Conservation (phyloP, 2,113 vertebrate species). For the Perccottus glenii region DNA sequence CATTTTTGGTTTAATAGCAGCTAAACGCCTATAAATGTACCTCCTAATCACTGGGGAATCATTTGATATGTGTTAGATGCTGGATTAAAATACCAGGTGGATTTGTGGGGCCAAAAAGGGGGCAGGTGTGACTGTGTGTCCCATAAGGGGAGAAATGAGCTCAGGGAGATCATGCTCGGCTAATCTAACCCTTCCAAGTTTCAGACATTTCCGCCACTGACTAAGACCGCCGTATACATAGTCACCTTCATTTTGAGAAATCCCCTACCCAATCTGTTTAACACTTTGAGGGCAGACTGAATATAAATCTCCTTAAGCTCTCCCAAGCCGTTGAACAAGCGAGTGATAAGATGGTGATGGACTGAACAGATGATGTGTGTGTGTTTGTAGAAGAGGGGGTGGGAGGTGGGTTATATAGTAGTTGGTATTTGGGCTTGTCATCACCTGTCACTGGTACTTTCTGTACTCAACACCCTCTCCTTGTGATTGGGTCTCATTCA, state of each 20-base stretch:
- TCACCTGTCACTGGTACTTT: not conserved
- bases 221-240: slow-evolving; percentile 23
- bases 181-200: slow-evolving; percentile 63
- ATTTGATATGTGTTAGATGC: slow-evolving; percentile 57
- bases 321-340: slow-evolving; percentile 64
- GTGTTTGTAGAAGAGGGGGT: slow-evolving; percentile 30
- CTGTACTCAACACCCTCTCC: not conserved
- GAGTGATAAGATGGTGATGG: slow-evolving; percentile 61
- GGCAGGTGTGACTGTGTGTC: slow-evolving; percentile 13
- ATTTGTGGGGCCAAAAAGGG: slow-evolving; percentile 17
- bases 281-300: slow-evolving; percentile 76
- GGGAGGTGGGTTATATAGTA: not conserved
- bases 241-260: slow-evolving; percentile 38
- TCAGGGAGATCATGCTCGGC: slow-evolving; percentile 65
- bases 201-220: slow-evolving; percentile 58
- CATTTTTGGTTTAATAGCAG: not conserved
- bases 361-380: slow-evolving; percentile 58
- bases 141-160: slow-evolving; percentile 68
- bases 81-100: slow-evolving; percentile 54
- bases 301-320: slow-evolving; percentile 76
- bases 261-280: slow-evolving; percentile 68
- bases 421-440: not conserved
- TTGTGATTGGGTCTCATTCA: not conserved
- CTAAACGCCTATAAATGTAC: slow-evolving; percentile 29
- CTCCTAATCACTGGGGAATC: slow-evolving; percentile 24